Evolutionary conservation across 2,113 vertebrate genomes (phyloP), one percentile per base, ranked within the genome.

Genomic region (Benthochromis sp.): DNA sequence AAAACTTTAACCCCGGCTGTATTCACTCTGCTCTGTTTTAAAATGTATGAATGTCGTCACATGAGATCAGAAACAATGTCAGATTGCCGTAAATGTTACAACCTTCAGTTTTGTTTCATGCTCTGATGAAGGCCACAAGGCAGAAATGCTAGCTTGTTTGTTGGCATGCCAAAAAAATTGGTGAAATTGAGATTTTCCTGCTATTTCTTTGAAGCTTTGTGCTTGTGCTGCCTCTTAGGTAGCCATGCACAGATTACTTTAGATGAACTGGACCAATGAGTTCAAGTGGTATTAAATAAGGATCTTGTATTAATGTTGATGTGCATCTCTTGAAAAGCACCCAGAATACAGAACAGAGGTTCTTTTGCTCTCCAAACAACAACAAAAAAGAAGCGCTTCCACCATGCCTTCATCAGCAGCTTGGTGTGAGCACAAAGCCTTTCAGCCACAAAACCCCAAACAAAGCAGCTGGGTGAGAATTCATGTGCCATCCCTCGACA

Each of bases 391-490:
- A 55, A 66, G 19, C 16, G 3, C 16, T 29, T 8, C 76, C 38
- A 83, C 19, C 21, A 3, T 1, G 16, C 24, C 19, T 71, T 2
- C 34, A 63, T 59, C 82, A 84, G 36, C 57, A 85, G 31, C 36
- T 2, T 6, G 14, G 31, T 50, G 80, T 57, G 16, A 93, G 53
- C 31, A 81, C 40, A 86, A 84, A 84, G 59, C 89, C 54, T 84
- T 69, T 83, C 43, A 38, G 69, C 17, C 10, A 80, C 34, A 47
- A 88, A 88, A 80, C 8, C 79, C 55, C 36, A 83, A 89, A 86
- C 59, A 91, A n/a, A 89, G 82, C 86, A 71, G 59, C 73, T 89
- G 86, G 90, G 86, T 85, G 91, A 88, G 61, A 95, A 91, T 79
- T 81, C 21, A 12, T 82, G 34, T 24, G 43, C 17, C 11, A 86